Percentiles rank a stretch among this genome's conserved stretches.
Conservation (phyloP, 2,888 invertebrate genomes). For the Callosobruchus maculatus region DNA sequence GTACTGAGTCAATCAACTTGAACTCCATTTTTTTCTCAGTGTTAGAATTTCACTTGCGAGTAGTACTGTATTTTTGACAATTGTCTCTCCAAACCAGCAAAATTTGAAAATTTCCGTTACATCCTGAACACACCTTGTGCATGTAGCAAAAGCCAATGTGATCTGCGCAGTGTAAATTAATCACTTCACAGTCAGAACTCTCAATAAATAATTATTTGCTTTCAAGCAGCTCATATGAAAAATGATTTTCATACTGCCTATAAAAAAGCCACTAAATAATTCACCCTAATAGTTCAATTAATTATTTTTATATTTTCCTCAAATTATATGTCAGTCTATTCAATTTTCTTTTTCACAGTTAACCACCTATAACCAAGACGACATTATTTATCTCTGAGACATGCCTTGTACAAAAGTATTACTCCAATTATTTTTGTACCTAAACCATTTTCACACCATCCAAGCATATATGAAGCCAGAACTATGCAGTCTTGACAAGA, state of each 20-base stretch:
- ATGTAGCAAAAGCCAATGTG: no score
- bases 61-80: no score
- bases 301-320: not conserved
- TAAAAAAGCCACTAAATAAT: not conserved
- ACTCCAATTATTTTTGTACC: not conserved
- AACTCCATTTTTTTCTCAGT: no score
- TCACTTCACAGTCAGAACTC: not conserved
- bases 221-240: not conserved
- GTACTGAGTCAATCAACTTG: no score
- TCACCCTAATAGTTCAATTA: not conserved
- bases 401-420: not conserved
- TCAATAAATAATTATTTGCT: not conserved
- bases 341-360: not conserved
- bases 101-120: no score
- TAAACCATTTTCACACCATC: not conserved
- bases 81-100: no score
- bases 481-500: not conserved
- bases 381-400: not conserved
- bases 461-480: not conserved
- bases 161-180: no score
- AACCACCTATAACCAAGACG: not conserved
- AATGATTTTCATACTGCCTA: not conserved
- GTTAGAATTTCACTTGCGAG: no score
- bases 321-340: not conserved
- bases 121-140: no score